A percentile compares a stretch with the other conserved stretches of the same genome.
Conservation (phyloP, 1,140 invertebrate species). For the Matsumurasca onukii region DNA sequence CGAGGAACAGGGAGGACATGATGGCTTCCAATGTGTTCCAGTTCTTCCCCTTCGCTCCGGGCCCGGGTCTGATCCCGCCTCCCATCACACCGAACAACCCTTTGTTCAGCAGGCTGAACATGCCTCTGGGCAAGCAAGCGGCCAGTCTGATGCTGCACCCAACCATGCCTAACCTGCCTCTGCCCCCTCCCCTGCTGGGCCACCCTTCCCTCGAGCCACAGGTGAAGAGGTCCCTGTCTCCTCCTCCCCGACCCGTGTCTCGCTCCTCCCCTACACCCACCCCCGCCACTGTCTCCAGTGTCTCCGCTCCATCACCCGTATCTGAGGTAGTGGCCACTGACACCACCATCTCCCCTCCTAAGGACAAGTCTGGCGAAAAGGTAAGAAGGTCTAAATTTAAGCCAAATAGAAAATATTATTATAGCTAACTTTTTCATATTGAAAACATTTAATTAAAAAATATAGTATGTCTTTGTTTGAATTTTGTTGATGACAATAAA, state of each 20-base stretch:
- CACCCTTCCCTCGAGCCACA: too few relatives aligned
- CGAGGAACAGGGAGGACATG: constrained; percentile 34
- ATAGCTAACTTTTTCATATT: too few relatives aligned
- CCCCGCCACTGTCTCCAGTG: constrained; percentile 1
- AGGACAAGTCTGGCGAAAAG: constrained; percentile 7
- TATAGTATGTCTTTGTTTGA: too few relatives aligned
- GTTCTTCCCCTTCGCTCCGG: constrained; percentile 54
- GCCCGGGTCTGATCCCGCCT: constrained; percentile 67
- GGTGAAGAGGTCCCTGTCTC: constrained; percentile 30
- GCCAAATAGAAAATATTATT: too few relatives aligned
- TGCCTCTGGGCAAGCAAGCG: constrained; percentile 45
- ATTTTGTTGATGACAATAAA: too few relatives aligned
- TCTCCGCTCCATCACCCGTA: neutral
- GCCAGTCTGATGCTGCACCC: constrained; percentile 53
- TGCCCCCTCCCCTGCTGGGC: constrained; percentile 48
- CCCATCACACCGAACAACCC: constrained; percentile 49
- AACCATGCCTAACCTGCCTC: constrained; percentile 51
- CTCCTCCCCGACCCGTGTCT: constrained; percentile 34
- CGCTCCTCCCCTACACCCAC: constrained; percentile 31
- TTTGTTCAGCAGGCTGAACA: constrained; percentile 43
- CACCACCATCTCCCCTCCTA: neutral
- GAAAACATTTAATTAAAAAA: too few relatives aligned
- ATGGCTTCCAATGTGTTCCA: constrained; percentile 55
- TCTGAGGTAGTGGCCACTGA: neutral
- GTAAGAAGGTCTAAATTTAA: neutral